Percentiles rank a stretch among this genome's conserved stretches.
phyloP scores from a whole-genome alignment of 2,888 invertebrate genomes.

The Cephus sareptanus region DNA sequence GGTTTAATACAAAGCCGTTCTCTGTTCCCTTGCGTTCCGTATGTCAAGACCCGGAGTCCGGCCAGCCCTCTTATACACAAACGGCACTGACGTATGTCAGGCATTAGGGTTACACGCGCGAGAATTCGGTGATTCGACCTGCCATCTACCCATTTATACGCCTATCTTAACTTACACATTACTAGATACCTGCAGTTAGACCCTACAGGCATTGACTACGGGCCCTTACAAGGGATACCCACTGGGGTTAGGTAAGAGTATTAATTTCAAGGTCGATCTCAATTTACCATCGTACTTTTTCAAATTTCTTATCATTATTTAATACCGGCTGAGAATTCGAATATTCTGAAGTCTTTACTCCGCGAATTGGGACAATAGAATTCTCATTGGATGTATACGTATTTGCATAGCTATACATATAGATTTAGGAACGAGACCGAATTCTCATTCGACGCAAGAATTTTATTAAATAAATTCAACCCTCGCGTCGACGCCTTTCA shows the following conservation, averaged over 20 bases:
- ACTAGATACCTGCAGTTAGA: background rate
- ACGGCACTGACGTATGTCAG: conserved; percentile 14
- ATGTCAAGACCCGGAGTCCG: conserved; percentile 9
- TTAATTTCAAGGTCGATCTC: background rate
- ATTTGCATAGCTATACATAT: background rate
- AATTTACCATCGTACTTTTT: background rate
- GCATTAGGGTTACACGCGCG: conserved; percentile 10
- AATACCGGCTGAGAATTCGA: background rate
- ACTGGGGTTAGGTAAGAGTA: background rate
- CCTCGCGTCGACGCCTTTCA: background rate
- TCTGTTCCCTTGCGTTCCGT: conserved; percentile 12
- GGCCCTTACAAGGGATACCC: background rate
- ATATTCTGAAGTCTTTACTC: background rate
- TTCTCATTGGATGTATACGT: background rate
- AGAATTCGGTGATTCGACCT: conserved; percentile 19
- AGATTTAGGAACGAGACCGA: background rate
- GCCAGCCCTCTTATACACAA: conserved; percentile 1
- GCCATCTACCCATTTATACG: background rate
- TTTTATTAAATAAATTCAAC: background rate
- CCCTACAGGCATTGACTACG: background rate
- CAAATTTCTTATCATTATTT: background rate
- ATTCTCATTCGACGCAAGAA: background rate
- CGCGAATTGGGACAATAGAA: background rate
- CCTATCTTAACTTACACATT: background rate
- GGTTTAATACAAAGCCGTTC: conserved; percentile 32